Evolutionary conservation across 2,113 vertebrate genomes (phyloP), one percentile per base, ranked within the genome.

Genomic region (Alces alces): DNA sequence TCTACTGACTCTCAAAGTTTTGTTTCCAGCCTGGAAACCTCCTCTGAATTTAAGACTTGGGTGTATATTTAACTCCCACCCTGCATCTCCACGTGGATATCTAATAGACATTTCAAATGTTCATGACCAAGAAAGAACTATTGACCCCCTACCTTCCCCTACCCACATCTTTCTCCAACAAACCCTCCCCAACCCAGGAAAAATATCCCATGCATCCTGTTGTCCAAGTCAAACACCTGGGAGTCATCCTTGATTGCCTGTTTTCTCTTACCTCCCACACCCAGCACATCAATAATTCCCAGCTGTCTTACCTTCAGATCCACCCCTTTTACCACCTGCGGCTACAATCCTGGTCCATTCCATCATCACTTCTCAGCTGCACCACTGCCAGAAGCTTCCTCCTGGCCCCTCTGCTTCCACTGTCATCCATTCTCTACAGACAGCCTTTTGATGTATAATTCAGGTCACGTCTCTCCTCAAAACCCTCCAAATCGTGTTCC

Each of bases 341-440:
- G 27, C n/a, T 12, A 19, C 36, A 9, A 13, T 73, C 30, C 73
- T 61, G 54, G 78, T 43, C 30, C 3, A 0, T 25, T 17, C 45
- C 45, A 6, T 21, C 6, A 12, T 43, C 73, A 0, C 27, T 11
- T 36, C 43, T 54, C 90, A 2, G 27, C 64, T 17, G 14, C 39
- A 21, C 58, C 21, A 1, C 10, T 2, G 19, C 28, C 43, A 13
- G 39, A n/a, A 21, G 21, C 80, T 73, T n/a, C 61, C 50, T 58
- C 28, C 45, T 15, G 2, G 19, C 13, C 66, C 47, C 73, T 23
- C 25, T 8, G 25, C 60, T 19, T 21, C 54, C 11, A 6, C 19
- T 19, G 15, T 3, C 19, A 0, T 2, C 47, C 27, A 0, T 25
- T 45, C 84, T 73, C n/a, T 78, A 28, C 17, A 28, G 17, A 15